These are phyloP conservation scores for Kradibia gibbosae DNA, from an alignment of 1,140 invertebrate genomes.

Conservation along the genomic window DNA sequence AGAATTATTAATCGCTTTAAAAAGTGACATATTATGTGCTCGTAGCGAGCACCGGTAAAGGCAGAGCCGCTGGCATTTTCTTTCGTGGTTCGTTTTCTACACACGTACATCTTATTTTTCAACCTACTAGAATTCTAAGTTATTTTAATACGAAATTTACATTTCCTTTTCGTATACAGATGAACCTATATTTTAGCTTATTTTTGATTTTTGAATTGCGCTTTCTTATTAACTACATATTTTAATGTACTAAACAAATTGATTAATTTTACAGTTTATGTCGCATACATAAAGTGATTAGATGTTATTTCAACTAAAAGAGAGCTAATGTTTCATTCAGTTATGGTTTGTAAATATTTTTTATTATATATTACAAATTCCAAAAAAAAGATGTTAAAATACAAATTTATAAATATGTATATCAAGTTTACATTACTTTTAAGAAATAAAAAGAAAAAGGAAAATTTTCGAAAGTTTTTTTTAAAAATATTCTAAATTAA, in stretches of 20 bases:
- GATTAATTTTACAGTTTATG: not conserved
- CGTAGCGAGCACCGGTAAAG: not conserved
- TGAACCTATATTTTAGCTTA: not conserved
- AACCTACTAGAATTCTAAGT: not conserved
- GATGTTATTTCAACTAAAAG: not conserved
- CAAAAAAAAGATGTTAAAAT: too few species aligned
- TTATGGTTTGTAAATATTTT: too few species aligned
- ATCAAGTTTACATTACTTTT: too few species aligned
- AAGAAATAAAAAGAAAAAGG: too few species aligned
- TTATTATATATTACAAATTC: too few species aligned
- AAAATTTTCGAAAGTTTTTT: too few species aligned
- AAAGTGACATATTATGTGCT: not conserved
- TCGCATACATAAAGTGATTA: not conserved
- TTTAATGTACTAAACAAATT: not conserved
- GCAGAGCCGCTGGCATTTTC: not conserved
- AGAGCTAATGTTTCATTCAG: too few species aligned
- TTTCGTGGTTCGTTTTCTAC: not conserved
- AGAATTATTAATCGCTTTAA: not conserved
- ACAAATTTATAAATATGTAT: too few species aligned
- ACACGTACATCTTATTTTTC: conserved; percentile 11
- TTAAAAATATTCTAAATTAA: too few species aligned
- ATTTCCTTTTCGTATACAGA: not conserved
- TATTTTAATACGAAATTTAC: conserved; percentile 15
- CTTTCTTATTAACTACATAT: not conserved
- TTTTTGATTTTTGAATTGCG: not conserved